These are phyloP conservation scores for Halictus ligatus DNA, from an alignment of 2,888 invertebrate genomes.

Conservation along the genomic window DNA sequence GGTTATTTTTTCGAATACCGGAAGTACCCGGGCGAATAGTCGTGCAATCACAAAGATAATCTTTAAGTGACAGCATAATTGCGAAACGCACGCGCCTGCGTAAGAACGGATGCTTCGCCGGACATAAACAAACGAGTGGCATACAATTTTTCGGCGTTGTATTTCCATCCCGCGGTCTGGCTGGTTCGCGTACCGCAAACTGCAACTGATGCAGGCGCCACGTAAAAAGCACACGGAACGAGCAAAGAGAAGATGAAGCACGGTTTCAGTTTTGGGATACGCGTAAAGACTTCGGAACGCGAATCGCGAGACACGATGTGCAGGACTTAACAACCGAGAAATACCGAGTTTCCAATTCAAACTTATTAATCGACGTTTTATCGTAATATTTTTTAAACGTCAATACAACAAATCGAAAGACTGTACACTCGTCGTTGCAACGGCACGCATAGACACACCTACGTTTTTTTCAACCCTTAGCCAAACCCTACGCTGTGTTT, in stretches of 20 bases:
- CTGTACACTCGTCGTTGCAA: not conserved
- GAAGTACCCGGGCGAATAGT: not conserved
- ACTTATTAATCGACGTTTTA: not conserved
- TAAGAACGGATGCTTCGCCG: conserved; percentile 17
- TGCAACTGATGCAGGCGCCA: not conserved
- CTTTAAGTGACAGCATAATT: conserved; percentile 21
- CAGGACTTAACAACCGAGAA: not conserved
- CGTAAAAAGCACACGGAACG: conserved; percentile 15
- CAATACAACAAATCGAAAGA: not conserved
- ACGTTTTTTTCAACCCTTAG: not conserved
- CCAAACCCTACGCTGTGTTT: not conserved
- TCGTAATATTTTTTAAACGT: not conserved
- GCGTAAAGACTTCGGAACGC: conserved; percentile 37
- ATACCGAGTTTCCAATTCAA: not conserved
- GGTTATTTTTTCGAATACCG: not conserved
- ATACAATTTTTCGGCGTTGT: conserved; percentile 19
- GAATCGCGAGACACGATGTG: conserved; percentile 18
- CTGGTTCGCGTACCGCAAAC: not conserved
- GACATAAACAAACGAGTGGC: conserved; percentile 51
- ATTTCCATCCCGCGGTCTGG: not conserved
- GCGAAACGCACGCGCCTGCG: conserved; percentile 46
- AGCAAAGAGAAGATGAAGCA: conserved; percentile 24
- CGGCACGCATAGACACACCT: not conserved
- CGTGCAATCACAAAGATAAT: not conserved
- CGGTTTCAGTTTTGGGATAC: conserved; percentile 29